phyloP scores from a whole-genome alignment of 1,140 invertebrate genomes.

The Drosophila punjabiensis region DNA sequence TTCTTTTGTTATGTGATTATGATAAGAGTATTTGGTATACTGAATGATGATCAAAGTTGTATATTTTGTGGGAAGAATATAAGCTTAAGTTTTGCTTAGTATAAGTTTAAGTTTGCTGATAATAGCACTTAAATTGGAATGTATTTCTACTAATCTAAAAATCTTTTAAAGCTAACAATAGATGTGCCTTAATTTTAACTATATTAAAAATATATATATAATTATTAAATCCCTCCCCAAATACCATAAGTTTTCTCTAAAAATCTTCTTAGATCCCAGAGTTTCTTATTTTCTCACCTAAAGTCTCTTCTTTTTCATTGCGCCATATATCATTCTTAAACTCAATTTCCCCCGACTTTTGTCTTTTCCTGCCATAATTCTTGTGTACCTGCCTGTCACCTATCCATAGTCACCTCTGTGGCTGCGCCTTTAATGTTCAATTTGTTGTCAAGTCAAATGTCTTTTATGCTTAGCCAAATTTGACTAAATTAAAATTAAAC shows the following conservation, averaged over 20 bases:
- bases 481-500: constrained; percentile 47
- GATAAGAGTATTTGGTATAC: background rate
- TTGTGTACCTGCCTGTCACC: background rate
- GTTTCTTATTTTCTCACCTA: background rate
- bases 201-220: background rate
- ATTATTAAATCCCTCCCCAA: background rate
- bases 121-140: no score
- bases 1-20: background rate
- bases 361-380: background rate
- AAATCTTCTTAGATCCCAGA: background rate
- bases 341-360: constrained; percentile 12
- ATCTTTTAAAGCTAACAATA: background rate
- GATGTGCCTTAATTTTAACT: background rate
- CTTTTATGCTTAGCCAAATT: constrained; percentile 33
- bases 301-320: constrained; percentile 2
- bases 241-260: background rate
- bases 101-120: no score
- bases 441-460: constrained; percentile 29
- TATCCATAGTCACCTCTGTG: background rate
- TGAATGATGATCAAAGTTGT: background rate
- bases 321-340: constrained; percentile 2
- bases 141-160: no score
- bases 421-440: constrained; percentile 1
- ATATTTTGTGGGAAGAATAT: background rate
- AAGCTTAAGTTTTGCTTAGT: background rate